Base-by-base conservation (phyloP, 2,113 vertebrate species). In the Drymodes brunneopygia region DNA sequence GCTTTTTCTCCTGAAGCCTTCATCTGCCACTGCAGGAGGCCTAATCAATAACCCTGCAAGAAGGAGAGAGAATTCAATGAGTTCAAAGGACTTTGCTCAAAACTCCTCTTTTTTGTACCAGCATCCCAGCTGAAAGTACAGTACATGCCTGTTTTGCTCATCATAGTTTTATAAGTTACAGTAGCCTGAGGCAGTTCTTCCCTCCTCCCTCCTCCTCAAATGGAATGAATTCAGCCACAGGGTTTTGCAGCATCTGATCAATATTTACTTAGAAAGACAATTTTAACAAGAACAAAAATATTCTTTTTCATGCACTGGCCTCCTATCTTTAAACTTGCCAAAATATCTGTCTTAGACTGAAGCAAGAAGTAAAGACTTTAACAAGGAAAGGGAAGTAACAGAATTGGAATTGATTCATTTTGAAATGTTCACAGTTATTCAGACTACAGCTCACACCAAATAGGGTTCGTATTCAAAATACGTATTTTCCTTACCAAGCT, bases 221-320 rank as follows among this genome's bases (percentile, higher is more conserved):
- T 22, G 13, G 58, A 77, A 47, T 56, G 9, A 91, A 90, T 81
- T 90, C 73, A 77, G 56, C 74, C 16, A 3, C 21, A 24, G 78
- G 64, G 50, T 54, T 80, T 80, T 78, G 33, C 60, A 73, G 51
- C 35, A 62, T 62, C 47, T 86, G 78, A 96, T 95, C 95, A 95
- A 96, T 93, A 93, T 96, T 95, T 95, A 85, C 81, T 94, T 85
- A 91, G 78, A 45, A 80, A 85, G 89, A 88, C 45, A 94, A 91
- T 89, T 95, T 85, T 82, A 91, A 80, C 50, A 94, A 70, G 94
- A 90, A 90, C 35, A 86, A 91, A 95, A 95, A 92, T 89, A 90
- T 80, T 91, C 17, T 45, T 51, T 81, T 45, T 69, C 23, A 47
- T 58, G 16, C n/a, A 28, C 28, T 64, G 42, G 15, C 21, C 65